Base-by-base conservation (phyloP, 2,113 vertebrate genomes). In the Fregata magnificens region DNA sequence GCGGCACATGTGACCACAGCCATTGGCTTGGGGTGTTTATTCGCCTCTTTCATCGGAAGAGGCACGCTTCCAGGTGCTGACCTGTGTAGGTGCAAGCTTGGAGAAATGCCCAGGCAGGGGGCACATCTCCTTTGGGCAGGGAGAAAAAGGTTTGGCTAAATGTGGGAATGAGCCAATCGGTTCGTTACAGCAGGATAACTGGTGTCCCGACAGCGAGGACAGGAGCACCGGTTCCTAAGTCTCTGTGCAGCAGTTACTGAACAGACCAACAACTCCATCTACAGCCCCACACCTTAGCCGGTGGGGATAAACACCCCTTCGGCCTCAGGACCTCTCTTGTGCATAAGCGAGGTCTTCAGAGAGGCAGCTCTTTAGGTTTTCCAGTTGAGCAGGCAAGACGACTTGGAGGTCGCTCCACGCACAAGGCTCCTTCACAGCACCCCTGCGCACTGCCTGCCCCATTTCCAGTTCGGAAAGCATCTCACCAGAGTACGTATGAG, bases 401-500 rank as follows among this genome's bases (percentile, higher is more conserved):
- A 47, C 34, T 9, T 4, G 3, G 59, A 50, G 50, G 42, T 5
- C 40, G 32, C 67, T 42, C 21, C n/a, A 6, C 0, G 26, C 17
- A 45, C 3, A 0, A 52, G 14, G 45, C 38, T 85, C 38, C 62
- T 53, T 47, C 36, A 18, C 42, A 73, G 65, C 12, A 2, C 74
- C 44, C 40, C 38, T 16, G 45, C 42, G 8, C 47, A 5, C 8
- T 31, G 4, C 1, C 52, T 3, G 13, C 6, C 15, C 62, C 5
- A 3, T 16, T 12, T 29, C 4, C 79, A 62, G 5, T 0, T 6
- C 12, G 14, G 67, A 16, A 20, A 78, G 42, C 72, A 42, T 20
- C 69, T 53, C 63, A 18, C 9, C 42, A 3, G 34, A 21, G 59
- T 5, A 10, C 1, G 0, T 2, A 31, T 1, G 26, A 78, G 31